These are phyloP conservation scores for Macheiramphus alcinus DNA, from an alignment of 2,113 vertebrate species.

Conservation along the genomic window DNA sequence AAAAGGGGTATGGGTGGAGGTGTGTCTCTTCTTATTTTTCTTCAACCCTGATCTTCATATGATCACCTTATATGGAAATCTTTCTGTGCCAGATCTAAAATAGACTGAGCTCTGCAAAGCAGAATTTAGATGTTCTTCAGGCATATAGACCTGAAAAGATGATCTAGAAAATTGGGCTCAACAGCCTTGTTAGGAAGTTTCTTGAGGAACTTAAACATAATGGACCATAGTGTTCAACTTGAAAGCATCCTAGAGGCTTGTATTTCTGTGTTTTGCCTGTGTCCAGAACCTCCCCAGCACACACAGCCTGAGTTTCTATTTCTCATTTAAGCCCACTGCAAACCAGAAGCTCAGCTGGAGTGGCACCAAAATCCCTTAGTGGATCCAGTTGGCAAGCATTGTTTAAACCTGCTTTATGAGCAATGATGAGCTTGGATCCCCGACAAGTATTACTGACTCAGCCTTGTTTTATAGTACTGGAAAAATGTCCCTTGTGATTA, in stretches of 20 bases:
- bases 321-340: not conserved
- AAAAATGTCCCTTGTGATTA: not conserved
- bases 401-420: not conserved
- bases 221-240: not conserved
- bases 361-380: not conserved
- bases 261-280: not conserved
- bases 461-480: not conserved
- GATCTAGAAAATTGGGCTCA: not conserved
- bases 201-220: not conserved
- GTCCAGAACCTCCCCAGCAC: not conserved
- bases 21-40: not conserved
- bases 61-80: not conserved
- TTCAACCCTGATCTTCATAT: not conserved
- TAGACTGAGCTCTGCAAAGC: not conserved
- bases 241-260: not conserved
- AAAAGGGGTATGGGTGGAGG: not conserved
- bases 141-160: not conserved
- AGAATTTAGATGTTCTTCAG: not conserved
- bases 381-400: not conserved
- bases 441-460: not conserved
- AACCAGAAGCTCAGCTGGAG: not conserved
- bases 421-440: not conserved
- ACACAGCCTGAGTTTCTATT: not conserved
- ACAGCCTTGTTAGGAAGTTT: not conserved
- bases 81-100: not conserved